Conservation (phyloP, 2,888 invertebrate genomes). For the Helobdella robusta region DNA sequence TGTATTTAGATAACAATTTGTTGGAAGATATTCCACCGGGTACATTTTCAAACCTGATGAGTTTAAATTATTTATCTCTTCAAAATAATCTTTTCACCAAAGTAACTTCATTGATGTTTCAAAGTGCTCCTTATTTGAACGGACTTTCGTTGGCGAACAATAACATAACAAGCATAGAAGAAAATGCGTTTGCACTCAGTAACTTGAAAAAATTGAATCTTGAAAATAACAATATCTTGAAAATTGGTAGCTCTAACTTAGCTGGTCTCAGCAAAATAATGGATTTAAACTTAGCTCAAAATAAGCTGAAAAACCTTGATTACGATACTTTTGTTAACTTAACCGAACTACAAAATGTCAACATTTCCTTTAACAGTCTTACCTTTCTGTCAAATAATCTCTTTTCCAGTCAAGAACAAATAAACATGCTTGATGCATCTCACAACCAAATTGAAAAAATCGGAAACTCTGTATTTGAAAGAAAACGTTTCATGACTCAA, state of each 20-base stretch:
- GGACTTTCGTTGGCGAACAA: conserved; percentile 4
- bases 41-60: not conserved
- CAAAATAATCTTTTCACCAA: not conserved
- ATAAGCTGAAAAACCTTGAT: not conserved
- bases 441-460: conserved; percentile 14
- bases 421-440: conserved; percentile 11
- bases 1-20: conserved; percentile 10
- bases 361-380: conserved; percentile 8
- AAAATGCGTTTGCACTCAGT: conserved; percentile 1
- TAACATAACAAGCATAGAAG: not conserved
- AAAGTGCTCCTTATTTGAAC: not conserved
- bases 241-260: not conserved
- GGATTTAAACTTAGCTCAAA: not conserved
- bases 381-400: not conserved
- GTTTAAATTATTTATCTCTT: conserved; percentile 7
- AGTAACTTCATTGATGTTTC: not conserved
- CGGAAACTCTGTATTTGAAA: not conserved
- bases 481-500: not conserved
- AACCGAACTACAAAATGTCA: not conserved
- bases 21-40: not conserved
- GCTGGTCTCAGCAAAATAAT: not conserved
- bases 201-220: conserved; percentile 5
- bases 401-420: not conserved
- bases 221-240: not conserved
- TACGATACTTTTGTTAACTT: not conserved